Evolutionary conservation across 2,797 vertebrate genomes (phyloP).

Genomic region (Tenualosa thibaudeaui): DNA sequence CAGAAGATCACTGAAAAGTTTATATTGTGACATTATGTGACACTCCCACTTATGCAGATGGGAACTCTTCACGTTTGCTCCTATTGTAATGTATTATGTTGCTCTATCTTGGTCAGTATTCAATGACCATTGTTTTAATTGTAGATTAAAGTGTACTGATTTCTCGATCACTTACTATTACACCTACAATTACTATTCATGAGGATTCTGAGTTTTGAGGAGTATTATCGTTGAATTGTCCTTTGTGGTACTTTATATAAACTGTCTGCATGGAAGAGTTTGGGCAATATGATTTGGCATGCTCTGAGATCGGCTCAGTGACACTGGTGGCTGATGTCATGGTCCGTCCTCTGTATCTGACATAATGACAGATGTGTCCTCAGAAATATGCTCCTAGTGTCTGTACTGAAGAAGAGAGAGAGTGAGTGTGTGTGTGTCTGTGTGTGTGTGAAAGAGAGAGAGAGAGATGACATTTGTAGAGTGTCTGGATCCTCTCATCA

Average conservation of each 20-base stretch:
- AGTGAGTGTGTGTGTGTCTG: too few relatives aligned
- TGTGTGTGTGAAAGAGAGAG: not conserved
- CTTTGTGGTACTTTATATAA: not conserved
- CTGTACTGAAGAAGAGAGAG: not conserved
- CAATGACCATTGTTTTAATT: too few relatives aligned
- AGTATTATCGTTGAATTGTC: not conserved
- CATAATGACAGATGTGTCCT: not conserved
- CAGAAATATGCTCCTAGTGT: not conserved
- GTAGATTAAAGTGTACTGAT: not conserved
- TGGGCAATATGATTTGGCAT: not conserved
- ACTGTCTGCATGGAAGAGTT: not conserved
- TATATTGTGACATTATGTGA: too few relatives aligned
- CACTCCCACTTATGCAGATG: too few relatives aligned
- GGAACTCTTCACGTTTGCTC: too few relatives aligned
- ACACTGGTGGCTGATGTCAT: not conserved
- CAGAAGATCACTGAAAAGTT: too few relatives aligned
- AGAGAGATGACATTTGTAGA: not conserved
- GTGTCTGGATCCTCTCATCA: constrained; percentile 12
- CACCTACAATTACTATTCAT: not conserved
- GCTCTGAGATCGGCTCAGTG: not conserved
- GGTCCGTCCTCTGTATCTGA: not conserved
- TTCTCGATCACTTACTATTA: not conserved
- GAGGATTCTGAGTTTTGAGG: not conserved
- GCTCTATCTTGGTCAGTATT: too few relatives aligned
- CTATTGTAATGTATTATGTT: too few relatives aligned